phyloP scores from a whole-genome alignment of 2,113 vertebrate genomes.

The Melanerpes formicivorus region DNA sequence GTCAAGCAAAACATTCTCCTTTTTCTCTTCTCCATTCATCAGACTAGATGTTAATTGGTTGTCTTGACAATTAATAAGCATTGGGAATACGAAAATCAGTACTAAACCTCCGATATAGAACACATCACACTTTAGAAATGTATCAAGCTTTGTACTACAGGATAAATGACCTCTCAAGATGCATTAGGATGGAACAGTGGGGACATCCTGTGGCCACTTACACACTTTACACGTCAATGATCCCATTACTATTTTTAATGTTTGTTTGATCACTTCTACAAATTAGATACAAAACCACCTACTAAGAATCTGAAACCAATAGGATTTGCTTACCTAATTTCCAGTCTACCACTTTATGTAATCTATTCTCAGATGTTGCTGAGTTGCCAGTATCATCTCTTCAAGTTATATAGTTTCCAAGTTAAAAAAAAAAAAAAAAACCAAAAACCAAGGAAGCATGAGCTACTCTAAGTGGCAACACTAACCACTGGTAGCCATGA shows the following conservation, averaged over 20 bases:
- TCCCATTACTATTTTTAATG: neutral
- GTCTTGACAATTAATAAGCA: neutral
- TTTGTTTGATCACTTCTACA: neutral
- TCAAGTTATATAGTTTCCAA: neutral
- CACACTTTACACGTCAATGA: neutral
- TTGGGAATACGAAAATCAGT: neutral
- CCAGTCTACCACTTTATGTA: neutral
- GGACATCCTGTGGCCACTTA: constrained; percentile 64
- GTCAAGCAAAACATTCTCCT: neutral
- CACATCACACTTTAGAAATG: neutral
- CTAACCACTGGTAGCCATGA: neutral
- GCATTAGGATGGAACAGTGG: constrained; percentile 30
- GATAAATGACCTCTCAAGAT: neutral
- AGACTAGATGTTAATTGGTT: neutral
- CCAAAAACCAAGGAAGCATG: neutral
- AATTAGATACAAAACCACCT: neutral
- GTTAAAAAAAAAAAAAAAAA: neutral
- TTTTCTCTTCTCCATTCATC: neutral
- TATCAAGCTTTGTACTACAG: neutral
- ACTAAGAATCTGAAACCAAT: neutral
- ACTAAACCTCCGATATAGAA: neutral
- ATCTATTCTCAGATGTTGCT: neutral
- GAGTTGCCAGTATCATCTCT: neutral
- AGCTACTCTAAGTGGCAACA: neutral
- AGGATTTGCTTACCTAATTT: neutral